Base-by-base conservation (phyloP, 2,797 vertebrate species). In the Galaxias olidus region DNA sequence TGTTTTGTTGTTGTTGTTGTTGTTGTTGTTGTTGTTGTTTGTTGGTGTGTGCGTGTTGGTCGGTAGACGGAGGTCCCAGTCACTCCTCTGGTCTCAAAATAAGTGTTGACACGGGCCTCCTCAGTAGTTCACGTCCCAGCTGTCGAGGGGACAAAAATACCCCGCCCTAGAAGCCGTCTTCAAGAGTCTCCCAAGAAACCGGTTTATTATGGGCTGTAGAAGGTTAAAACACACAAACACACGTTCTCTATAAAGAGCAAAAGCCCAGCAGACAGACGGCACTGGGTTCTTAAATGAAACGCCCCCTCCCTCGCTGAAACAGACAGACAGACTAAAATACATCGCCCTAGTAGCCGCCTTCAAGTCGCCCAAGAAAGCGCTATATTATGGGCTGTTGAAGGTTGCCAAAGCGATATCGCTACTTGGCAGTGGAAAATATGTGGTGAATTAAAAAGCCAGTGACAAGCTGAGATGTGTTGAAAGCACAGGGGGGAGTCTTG, bases 301-400 rank as follows among this genome's bases (percentile, higher is more conserved):
- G n/a, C n/a, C n/a, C n/a, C n/a, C n/a, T n/a, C n/a, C n/a, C n/a
- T n/a, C n/a, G n/a, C n/a, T n/a, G n/a, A n/a, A n/a, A n/a, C n/a
- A n/a, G n/a, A n/a, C n/a, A n/a, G n/a, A n/a, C n/a, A n/a, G 57
- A 71, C 78, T 87, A 87, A 91, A 91, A 91, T 91, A 93, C 81
- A 15, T 6, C 30, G 30, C 30, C 6, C 3, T 30, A 30, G 30
- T 30, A 30, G 30, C 30, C 46, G 46, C 82, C 79, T 86, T 79
- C 74, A 89, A 83, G 80, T 79, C 80, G 82, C 65, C 8, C 4
- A 77, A 85, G 73, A 86, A 89, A 84, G n/a, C 77, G 61, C 78
- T 84, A 70, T 71, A 73, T 81, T 72, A 75, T 1, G 67, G 79
- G 63, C 75, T 75, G 84, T 70, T 83, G 82, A 83, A 69, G 9